These are phyloP conservation scores for Rhea pennata DNA, from an alignment of 2,113 vertebrate genomes.

Conservation along the genomic window DNA sequence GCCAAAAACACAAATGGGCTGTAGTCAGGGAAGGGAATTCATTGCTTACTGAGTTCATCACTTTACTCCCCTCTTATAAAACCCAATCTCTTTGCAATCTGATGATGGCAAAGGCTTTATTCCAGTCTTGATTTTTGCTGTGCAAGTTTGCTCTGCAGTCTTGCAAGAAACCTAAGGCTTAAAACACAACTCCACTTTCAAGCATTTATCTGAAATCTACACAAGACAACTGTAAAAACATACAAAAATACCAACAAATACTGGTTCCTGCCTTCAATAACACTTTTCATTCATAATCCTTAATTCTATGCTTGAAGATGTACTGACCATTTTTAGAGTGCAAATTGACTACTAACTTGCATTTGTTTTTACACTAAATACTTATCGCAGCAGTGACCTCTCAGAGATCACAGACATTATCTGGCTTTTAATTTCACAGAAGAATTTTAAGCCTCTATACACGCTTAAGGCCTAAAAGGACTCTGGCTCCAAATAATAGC, in stretches of 20 bases:
- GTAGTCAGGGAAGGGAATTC: background rate
- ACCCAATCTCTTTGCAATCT: background rate
- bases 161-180: background rate
- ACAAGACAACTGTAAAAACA: background rate
- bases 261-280: background rate
- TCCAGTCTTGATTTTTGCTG: background rate
- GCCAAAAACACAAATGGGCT: conserved; percentile 15
- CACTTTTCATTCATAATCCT: background rate
- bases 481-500: background rate
- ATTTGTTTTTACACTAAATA: background rate
- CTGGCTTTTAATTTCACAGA: background rate
- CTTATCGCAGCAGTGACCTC: background rate
- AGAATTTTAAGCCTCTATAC: background rate
- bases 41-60: background rate
- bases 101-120: background rate
- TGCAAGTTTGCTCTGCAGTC: background rate
- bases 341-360: background rate
- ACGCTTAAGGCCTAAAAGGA: background rate
- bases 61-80: background rate
- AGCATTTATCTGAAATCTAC: background rate
- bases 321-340: background rate
- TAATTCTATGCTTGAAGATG: background rate
- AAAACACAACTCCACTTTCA: background rate
- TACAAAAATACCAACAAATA: background rate
- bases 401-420: background rate